Percentiles rank a stretch among this genome's conserved stretches.
Evolutionary conservation across 2,888 invertebrate species (phyloP).

Genomic region (Sinohyriopsis cumingii): DNA sequence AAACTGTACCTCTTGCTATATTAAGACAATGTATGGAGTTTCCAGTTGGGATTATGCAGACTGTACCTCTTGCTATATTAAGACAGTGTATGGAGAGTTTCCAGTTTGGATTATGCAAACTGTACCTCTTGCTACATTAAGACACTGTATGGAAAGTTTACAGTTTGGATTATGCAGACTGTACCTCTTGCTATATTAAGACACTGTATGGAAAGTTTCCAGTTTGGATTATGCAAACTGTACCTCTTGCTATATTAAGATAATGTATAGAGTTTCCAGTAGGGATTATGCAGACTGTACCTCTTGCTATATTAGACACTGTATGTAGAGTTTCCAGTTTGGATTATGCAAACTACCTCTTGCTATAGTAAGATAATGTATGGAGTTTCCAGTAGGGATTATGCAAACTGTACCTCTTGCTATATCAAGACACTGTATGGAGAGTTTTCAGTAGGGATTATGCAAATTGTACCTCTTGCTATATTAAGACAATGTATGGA

Average conservation of each 20-base stretch:
- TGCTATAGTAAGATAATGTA: conserved; percentile 72
- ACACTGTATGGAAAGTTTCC: conserved; percentile 91
- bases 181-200: conserved; percentile 79
- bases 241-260: conserved; percentile 79
- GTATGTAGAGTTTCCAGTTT: too few relatives aligned
- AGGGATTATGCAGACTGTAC: too few relatives aligned
- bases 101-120: conserved; percentile 74
- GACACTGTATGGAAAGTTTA: conserved; percentile 90
- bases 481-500: too few relatives aligned
- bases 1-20: conserved; percentile 1
- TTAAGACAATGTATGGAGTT: conserved; percentile 72
- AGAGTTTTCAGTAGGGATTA: conserved; percentile 76
- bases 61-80: conserved; percentile 77
- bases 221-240: too few relatives aligned
- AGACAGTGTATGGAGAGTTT: conserved; percentile 91
- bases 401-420: conserved; percentile 68
- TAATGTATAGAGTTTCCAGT: conserved; percentile 87
- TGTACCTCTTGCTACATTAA: conserved; percentile 79
- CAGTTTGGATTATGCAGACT: too few relatives aligned
- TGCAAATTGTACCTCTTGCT: too few relatives aligned
- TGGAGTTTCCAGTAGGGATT: too few relatives aligned
- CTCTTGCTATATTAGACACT: too few relatives aligned
- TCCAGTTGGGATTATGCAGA: too few relatives aligned
- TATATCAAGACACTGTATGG: conserved; percentile 88
- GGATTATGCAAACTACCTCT: background rate